phyloP scores from a whole-genome alignment of 2,888 invertebrate species.

The Caradrina kadenii region DNA sequence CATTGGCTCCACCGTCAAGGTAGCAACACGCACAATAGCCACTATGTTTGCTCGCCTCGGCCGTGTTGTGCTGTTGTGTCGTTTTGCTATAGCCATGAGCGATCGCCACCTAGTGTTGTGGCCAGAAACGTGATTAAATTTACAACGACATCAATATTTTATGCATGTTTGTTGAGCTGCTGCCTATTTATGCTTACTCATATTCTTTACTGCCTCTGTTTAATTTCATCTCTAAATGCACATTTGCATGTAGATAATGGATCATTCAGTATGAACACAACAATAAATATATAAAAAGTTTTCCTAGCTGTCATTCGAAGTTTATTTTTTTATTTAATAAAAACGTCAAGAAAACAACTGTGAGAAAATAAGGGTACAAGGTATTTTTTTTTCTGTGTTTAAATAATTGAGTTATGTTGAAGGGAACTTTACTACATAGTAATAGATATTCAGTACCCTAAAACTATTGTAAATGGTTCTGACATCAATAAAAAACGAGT shows the following conservation, averaged over 20 bases:
- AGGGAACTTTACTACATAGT: not conserved
- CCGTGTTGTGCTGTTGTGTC: conserved; percentile 73
- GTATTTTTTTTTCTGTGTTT: too few relatives aligned
- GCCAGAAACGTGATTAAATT: conserved; percentile 80
- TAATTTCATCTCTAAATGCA: not conserved
- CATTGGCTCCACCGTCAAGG: conserved; percentile 75
- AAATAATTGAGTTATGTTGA: too few relatives aligned
- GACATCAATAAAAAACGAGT: conserved; percentile 21
- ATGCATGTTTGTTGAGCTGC: conserved; percentile 60
- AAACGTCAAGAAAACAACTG: too few relatives aligned
- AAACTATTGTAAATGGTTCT: not conserved
- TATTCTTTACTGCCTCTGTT: conserved; percentile 12
- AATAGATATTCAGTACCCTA: not conserved
- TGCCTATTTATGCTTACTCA: conserved; percentile 35
- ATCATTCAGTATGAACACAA: too few relatives aligned
- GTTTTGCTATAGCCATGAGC: conserved; percentile 70
- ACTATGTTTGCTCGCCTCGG: conserved; percentile 77
- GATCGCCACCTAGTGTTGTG: conserved; percentile 75
- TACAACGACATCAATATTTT: conserved; percentile 74
- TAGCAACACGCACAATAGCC: conserved; percentile 83
- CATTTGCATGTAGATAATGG: not conserved
- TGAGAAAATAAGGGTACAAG: too few relatives aligned
- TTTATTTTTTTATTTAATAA: too few relatives aligned
- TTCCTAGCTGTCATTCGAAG: too few relatives aligned
- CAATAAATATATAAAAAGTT: too few relatives aligned